These are phyloP conservation scores for Pachycephus smyrnensis DNA, from an alignment of 2,888 invertebrate species.

Conservation along the genomic window DNA sequence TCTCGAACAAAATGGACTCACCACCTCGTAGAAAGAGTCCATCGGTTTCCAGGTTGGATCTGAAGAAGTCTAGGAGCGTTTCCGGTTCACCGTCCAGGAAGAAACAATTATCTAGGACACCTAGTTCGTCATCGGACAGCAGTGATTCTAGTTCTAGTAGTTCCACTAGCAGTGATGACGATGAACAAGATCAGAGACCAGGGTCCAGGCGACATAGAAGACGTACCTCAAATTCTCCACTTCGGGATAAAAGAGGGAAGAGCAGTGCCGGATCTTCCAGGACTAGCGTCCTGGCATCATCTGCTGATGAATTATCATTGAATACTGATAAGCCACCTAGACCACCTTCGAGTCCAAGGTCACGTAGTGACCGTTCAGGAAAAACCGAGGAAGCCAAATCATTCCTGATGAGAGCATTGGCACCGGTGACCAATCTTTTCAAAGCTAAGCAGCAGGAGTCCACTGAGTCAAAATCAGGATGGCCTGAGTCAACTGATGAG, in stretches of 20 bases:
- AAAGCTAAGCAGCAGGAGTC: conserved; percentile 73
- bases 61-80: conserved; percentile 35
- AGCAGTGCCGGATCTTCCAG: conserved; percentile 67
- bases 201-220: conserved; percentile 35
- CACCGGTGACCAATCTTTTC: conserved; percentile 82
- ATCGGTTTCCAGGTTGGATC: conserved; percentile 20
- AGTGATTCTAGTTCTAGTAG: conserved; percentile 61
- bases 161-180: conserved; percentile 64
- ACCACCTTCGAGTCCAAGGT: conserved; percentile 68
- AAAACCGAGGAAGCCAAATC: conserved; percentile 78
- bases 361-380: conserved; percentile 56
- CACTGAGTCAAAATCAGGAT: conserved; percentile 57
- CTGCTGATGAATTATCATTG: conserved; percentile 72
- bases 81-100: conserved; percentile 41
- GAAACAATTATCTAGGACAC: conserved; percentile 23
- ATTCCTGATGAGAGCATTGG: conserved; percentile 79
- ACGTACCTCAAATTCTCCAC: conserved; percentile 43
- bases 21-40: conserved; percentile 13
- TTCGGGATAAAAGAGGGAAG: conserved; percentile 32
- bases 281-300: conserved; percentile 68
- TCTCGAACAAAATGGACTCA: not conserved
- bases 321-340: conserved; percentile 70
- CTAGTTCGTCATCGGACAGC: conserved; percentile 47
- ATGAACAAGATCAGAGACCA: conserved; percentile 36
- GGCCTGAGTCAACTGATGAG: conserved; percentile 36